Base-by-base conservation (phyloP, 2,888 invertebrate species). In the Cheilosia variabilis region DNA sequence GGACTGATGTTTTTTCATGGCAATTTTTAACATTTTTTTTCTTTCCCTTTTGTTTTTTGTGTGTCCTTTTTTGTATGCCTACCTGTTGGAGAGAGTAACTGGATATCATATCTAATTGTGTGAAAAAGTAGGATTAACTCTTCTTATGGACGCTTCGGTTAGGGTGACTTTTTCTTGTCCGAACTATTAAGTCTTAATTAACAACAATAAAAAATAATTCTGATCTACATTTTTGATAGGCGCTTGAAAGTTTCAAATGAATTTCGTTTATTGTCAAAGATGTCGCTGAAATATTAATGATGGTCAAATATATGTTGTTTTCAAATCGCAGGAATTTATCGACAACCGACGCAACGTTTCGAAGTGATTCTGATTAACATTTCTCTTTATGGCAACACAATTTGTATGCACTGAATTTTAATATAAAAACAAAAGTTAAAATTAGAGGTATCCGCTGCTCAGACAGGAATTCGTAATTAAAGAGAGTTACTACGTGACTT, bases 91-190 rank as follows among this genome's bases (percentile, higher is more conserved):
- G 15, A 34, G 19, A 66, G 83, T 68, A 75, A 84, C 73, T 58
- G 73, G 83, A 84, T 84, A 84, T 84, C 75, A 78, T 69, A 17
- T 15, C 31, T 66, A 82, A 77, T 82, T 34, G 62, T 60, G 65
- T 66, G 55, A 47, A 77, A 62, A 76, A 82, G 37, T 19, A 37
- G 55, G 66, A 55, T 55, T 62, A 62, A 27, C 15, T 5, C 13
- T 37, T 3, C 22, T 13, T 22, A 4, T 15, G 24, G 13, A 24
- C 22, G 13, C 5, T 9, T 22, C 24, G 6, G 52, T 52, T 24
- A 24, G 24, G 52, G 24, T 52, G 52, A 13, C 24, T 5, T 19
- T 50, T 19, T 7, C 6, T 27, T 27, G 27, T 27, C 27, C 27
- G 1, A 1, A 6, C 1, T 5, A 27, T 22, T 22, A 22, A 22